These are phyloP conservation scores for Chunga burmeisteri DNA, from an alignment of 2,113 vertebrate genomes.

Conservation along the genomic window DNA sequence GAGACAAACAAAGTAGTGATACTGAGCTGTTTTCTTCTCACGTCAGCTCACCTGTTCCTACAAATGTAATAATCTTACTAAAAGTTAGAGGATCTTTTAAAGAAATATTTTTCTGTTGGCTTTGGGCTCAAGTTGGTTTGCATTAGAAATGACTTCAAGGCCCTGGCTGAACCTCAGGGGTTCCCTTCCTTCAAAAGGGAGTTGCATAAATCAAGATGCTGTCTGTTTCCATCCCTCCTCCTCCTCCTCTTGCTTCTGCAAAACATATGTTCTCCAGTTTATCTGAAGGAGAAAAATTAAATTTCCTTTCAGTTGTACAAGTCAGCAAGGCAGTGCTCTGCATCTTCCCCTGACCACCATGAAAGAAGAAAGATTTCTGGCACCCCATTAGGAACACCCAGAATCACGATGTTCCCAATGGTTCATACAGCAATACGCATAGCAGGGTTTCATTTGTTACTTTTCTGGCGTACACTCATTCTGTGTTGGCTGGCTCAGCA, in stretches of 20 bases:
- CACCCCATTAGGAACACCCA: constrained; percentile 28
- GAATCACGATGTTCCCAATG: background rate
- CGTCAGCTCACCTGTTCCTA: background rate
- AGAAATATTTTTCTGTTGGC: background rate
- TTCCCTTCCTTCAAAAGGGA: background rate
- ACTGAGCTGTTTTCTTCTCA: background rate
- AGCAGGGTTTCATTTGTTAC: background rate
- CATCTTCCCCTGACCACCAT: background rate
- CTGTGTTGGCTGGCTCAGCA: constrained; percentile 2
- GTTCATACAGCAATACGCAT: background rate
- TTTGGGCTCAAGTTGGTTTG: background rate
- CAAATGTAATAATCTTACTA: background rate
- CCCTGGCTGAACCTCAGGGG: background rate
- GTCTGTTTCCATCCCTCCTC: background rate
- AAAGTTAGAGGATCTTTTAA: background rate
- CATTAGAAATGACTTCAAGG: background rate
- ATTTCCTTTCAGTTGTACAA: background rate
- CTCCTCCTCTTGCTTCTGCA: background rate
- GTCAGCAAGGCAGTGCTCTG: background rate
- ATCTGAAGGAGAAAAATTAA: background rate
- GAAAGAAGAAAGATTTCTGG: constrained; percentile 18
- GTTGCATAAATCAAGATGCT: background rate
- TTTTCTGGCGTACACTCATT: background rate
- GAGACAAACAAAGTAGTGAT: background rate
- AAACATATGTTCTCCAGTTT: background rate